These are phyloP conservation scores for Drosophila nebulosa DNA, from an alignment of 1,140 invertebrate genomes.

Conservation along the genomic window DNA sequence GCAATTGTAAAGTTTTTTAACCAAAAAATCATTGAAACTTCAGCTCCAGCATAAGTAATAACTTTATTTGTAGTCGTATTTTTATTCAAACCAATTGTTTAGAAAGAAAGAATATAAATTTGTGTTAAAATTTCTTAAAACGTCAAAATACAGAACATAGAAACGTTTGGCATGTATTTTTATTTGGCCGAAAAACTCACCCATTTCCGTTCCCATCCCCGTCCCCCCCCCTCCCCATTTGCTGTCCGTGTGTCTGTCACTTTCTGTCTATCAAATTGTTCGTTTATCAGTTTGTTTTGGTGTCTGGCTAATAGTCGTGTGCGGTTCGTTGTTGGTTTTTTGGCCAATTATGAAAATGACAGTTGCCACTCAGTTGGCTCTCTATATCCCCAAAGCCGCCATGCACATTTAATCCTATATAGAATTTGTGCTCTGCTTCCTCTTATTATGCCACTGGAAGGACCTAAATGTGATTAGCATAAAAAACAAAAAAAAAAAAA, in stretches of 20 bases:
- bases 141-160: no score
- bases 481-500: conserved; percentile 26
- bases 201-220: no score
- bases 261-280: conserved; percentile 27
- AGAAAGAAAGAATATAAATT: no score
- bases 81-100: no score
- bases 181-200: no score
- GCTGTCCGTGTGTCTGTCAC: background rate
- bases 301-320: conserved; percentile 69
- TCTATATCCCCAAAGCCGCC: background rate
- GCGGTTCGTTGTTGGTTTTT: conserved; percentile 66
- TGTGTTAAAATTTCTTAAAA: no score
- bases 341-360: conserved; percentile 76
- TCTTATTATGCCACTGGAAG: conserved; percentile 1
- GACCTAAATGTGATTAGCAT: conserved; percentile 50
- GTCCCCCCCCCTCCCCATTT: no score
- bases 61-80: no score
- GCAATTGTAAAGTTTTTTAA: no score
- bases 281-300: conserved; percentile 30
- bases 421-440: conserved; percentile 5
- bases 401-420: background rate
- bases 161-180: no score
- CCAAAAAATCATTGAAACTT: no score
- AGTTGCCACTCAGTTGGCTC: conserved; percentile 17
- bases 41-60: no score